phyloP scores from a whole-genome alignment of 2,888 invertebrate species.

The Stenodera caucasica region DNA sequence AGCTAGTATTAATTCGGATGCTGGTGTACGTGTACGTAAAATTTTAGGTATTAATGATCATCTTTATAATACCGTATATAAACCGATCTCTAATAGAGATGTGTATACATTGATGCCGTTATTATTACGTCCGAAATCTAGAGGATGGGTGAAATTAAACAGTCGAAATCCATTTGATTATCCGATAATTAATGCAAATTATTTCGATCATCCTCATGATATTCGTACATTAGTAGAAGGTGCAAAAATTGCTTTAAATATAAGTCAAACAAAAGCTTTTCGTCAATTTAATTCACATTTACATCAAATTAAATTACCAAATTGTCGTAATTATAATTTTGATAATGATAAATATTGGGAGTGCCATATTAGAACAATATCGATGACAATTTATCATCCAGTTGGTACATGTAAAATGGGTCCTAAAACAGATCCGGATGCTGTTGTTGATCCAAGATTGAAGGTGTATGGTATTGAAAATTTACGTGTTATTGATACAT shows the following conservation, averaged over 20 bases:
- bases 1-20: slow-evolving; percentile 81
- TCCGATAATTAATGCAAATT: slow-evolving; percentile 90
- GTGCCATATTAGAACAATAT: slow-evolving; percentile 62
- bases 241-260: slow-evolving; percentile 71
- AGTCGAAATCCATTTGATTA: slow-evolving; percentile 84
- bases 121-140: slow-evolving; percentile 75
- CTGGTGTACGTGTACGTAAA: slow-evolving; percentile 69
- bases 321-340: slow-evolving; percentile 75
- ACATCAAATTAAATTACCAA: slow-evolving; percentile 70
- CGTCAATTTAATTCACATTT: slow-evolving; percentile 78
- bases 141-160: slow-evolving; percentile 75
- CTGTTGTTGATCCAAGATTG: slow-evolving; percentile 60
- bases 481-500: slow-evolving; percentile 70
- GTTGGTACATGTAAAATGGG: slow-evolving; percentile 69
- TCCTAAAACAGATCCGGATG: slow-evolving; percentile 58
- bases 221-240: slow-evolving; percentile 83
- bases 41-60: slow-evolving; percentile 80
- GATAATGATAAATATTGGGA: slow-evolving; percentile 68
- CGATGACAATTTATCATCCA: slow-evolving; percentile 68
- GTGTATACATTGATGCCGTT: slow-evolving; percentile 86
- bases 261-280: slow-evolving; percentile 76
- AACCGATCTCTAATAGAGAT: slow-evolving; percentile 76
- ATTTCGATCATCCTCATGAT: slow-evolving; percentile 80
- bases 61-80: slow-evolving; percentile 76
- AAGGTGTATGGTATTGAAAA: slow-evolving; percentile 67